Percentiles rank a stretch among this genome's conserved stretches.
phyloP scores from a whole-genome alignment of 2,113 vertebrate species.

The Onychorhynchus coronatus region DNA sequence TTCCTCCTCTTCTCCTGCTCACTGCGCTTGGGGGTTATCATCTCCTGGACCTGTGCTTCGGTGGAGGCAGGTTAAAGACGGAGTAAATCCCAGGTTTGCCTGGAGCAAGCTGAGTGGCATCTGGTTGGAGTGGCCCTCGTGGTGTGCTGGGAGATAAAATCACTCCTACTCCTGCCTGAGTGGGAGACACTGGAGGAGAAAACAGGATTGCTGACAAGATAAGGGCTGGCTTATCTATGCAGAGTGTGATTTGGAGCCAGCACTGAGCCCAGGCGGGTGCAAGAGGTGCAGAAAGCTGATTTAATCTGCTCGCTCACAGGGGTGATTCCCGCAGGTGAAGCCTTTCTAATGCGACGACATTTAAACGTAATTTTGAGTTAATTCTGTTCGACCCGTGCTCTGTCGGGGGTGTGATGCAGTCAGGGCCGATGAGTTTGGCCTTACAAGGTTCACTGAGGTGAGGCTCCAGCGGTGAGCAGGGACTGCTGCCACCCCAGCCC shows the following conservation, averaged over 20 bases:
- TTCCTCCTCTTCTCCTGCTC: background rate
- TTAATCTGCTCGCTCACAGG: background rate
- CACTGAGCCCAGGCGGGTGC: background rate
- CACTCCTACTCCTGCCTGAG: background rate
- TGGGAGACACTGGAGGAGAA: background rate
- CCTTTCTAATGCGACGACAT: background rate
- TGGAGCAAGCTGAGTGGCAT: background rate
- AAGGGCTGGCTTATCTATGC: background rate
- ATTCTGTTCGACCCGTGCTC: accelerated
- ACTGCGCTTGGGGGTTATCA: accelerated
- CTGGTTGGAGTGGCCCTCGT: background rate
- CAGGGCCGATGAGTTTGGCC: accelerated
- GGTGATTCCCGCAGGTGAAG: background rate
- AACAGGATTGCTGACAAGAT: background rate
- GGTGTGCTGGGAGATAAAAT: background rate
- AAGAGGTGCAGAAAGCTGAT: background rate
- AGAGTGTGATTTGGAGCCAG: background rate
- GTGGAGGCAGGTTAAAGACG: background rate
- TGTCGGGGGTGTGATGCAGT: background rate
- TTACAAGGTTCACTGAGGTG: background rate
- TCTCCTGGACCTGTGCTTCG: background rate
- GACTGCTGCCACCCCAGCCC: accelerated
- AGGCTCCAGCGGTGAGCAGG: background rate
- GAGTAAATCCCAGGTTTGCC: background rate
- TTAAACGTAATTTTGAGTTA: background rate